phyloP scores from a whole-genome alignment of 1,140 invertebrate genomes.

The Lordiphosa collinella region DNA sequence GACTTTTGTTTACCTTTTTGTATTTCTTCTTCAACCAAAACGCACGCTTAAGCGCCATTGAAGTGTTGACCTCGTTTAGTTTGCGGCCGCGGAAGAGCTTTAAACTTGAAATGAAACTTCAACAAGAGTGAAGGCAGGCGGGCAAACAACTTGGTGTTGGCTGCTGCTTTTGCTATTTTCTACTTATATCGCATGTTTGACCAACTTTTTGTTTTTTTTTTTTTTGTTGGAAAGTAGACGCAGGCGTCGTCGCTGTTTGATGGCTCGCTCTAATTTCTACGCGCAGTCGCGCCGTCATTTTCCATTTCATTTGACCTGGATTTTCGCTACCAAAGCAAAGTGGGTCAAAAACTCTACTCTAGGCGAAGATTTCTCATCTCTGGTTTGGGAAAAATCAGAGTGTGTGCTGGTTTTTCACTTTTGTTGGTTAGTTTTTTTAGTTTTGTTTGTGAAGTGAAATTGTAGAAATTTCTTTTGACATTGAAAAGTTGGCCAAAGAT shows the following conservation, averaged over 20 bases:
- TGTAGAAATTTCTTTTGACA: conserved; percentile 66
- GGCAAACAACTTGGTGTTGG: conserved; percentile 25
- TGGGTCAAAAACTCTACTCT: conserved; percentile 52
- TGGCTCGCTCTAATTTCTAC: conserved; percentile 66
- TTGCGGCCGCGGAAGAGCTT: conserved; percentile 68
- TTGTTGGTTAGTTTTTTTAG: conserved; percentile 37
- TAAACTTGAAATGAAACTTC: conserved; percentile 74
- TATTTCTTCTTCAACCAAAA: conserved; percentile 17
- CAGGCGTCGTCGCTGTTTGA: conserved; percentile 10
- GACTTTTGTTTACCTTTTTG: conserved; percentile 43
- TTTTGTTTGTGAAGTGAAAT: conserved; percentile 49
- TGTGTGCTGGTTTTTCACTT: conserved; percentile 55
- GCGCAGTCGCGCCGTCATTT: conserved; percentile 60
- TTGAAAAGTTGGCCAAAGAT: conserved; percentile 67
- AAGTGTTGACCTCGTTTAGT: conserved; percentile 74
- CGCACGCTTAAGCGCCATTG: conserved; percentile 56
- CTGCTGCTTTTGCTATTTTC: conserved; percentile 58
- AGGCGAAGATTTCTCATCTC: conserved; percentile 44
- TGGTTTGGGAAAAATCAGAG: conserved; percentile 44
- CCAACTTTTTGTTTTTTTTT: conserved; percentile 65
- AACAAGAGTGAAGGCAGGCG: conserved; percentile 15
- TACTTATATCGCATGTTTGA: conserved; percentile 55
- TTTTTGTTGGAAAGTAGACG: conserved; percentile 54
- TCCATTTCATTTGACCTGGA: conserved; percentile 78
- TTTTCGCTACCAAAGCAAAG: conserved; percentile 56